phyloP scores from a whole-genome alignment of 2,113 vertebrate species.

The Pelecanus crispus region DNA sequence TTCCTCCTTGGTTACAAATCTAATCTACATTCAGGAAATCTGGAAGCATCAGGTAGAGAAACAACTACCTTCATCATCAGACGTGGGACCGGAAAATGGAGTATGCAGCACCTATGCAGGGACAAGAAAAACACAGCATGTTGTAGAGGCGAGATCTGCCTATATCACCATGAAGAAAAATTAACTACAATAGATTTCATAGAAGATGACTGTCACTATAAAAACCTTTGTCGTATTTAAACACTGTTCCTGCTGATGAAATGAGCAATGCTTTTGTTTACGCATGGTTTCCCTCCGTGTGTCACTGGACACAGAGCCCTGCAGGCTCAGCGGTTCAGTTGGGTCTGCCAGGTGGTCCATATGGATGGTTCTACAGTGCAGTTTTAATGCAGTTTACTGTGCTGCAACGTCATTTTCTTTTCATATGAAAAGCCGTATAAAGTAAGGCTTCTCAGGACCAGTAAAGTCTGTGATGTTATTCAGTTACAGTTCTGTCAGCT shows the following conservation, averaged over 20 bases:
- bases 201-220: background rate
- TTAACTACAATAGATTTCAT: background rate
- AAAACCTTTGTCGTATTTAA: background rate
- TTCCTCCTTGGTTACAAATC: background rate
- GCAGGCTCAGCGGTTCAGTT: background rate
- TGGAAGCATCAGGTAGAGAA: background rate
- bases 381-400: background rate
- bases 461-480: background rate
- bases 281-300: background rate
- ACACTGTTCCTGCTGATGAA: background rate
- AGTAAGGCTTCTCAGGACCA: background rate
- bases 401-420: background rate
- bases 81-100: background rate
- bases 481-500: background rate
- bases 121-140: background rate
- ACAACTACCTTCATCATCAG: background rate
- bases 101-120: background rate
- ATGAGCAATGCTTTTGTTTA: background rate
- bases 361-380: background rate
- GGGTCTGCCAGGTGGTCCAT: conserved; percentile 1
- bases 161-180: background rate
- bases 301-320: background rate
- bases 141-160: background rate
- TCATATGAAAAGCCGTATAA: accelerated
- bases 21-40: background rate